Conservation (phyloP, 2,888 invertebrate species). For the Campoletis raptor region DNA sequence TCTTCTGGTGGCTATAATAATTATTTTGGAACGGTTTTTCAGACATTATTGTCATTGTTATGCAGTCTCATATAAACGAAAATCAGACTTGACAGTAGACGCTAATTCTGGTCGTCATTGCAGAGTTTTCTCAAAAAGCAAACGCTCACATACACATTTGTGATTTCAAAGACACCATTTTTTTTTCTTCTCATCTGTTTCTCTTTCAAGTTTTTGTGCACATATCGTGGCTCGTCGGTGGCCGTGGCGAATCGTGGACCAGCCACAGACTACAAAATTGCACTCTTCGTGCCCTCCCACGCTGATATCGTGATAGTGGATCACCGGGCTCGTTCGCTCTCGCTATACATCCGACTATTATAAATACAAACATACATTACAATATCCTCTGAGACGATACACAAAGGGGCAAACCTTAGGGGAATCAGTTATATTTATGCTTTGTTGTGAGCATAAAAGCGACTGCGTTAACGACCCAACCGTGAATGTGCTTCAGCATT, state of each 20-base stretch:
- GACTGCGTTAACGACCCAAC: slow-evolving; percentile 77
- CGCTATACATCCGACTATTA: slow-evolving; percentile 49
- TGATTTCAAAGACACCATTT: slow-evolving; percentile 36
- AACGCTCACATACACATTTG: background rate
- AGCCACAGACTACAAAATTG: slow-evolving; percentile 65
- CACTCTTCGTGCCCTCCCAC: slow-evolving; percentile 75
- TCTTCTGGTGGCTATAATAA: background rate
- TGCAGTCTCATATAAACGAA: background rate
- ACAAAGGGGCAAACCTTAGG: slow-evolving; percentile 79
- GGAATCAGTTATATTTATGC: slow-evolving; percentile 82
- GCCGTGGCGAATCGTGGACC: slow-evolving; percentile 62
- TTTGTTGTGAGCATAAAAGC: slow-evolving; percentile 82
- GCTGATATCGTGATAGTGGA: slow-evolving; percentile 80
- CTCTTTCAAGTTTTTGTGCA: slow-evolving; percentile 68
- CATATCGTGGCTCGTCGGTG: slow-evolving; percentile 64
- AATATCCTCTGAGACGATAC: slow-evolving; percentile 73
- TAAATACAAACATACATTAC: slow-evolving; percentile 56
- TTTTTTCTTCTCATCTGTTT: background rate
- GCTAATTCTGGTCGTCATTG: slow-evolving; percentile 22
- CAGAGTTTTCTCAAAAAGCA: slow-evolving; percentile 32
- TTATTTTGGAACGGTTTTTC: slow-evolving; percentile 7
- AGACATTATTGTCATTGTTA: background rate
- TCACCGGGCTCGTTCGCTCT: slow-evolving; percentile 71
- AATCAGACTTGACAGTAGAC: slow-evolving; percentile 29
- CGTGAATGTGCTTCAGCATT: slow-evolving; percentile 72